Evolutionary conservation across 2,113 vertebrate genomes (phyloP).

Genomic region (Brevimyrus niger): DNA sequence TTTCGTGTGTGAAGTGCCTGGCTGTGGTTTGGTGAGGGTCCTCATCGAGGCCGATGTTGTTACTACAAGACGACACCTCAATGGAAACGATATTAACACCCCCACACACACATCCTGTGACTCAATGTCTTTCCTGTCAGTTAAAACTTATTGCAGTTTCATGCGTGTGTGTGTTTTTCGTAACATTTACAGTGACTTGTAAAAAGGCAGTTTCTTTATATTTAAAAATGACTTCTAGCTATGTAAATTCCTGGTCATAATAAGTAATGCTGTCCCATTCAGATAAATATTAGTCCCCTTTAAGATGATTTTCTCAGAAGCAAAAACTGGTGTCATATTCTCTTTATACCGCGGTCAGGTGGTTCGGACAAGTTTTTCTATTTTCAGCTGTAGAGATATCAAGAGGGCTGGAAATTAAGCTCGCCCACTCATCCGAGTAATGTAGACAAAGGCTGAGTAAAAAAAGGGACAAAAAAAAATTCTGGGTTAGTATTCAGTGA

Average conservation of each 20-base stretch:
- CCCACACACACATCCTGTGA: constrained; percentile 30
- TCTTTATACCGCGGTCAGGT: neutral
- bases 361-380: neutral
- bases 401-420: neutral
- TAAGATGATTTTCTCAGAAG: neutral
- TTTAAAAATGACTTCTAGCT: too few species aligned
- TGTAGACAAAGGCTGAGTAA: neutral
- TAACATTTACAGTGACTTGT: constrained; percentile 8
- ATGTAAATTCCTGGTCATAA: neutral
- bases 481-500: too few species aligned
- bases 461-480: too few species aligned
- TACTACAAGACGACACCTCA: constrained; percentile 3
- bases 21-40: constrained; percentile 68
- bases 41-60: neutral
- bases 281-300: neutral
- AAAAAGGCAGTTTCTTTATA: neutral
- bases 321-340: neutral
- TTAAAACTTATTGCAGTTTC: neutral
- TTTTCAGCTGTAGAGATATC: neutral
- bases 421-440: neutral
- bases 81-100: constrained; percentile 29
- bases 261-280: neutral
- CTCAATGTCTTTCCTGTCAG: constrained; percentile 19
- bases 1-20: constrained; percentile 72
- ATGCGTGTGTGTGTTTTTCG: neutral